Conservation (phyloP, 2,888 invertebrate species). For the Microctonus brassicae region DNA sequence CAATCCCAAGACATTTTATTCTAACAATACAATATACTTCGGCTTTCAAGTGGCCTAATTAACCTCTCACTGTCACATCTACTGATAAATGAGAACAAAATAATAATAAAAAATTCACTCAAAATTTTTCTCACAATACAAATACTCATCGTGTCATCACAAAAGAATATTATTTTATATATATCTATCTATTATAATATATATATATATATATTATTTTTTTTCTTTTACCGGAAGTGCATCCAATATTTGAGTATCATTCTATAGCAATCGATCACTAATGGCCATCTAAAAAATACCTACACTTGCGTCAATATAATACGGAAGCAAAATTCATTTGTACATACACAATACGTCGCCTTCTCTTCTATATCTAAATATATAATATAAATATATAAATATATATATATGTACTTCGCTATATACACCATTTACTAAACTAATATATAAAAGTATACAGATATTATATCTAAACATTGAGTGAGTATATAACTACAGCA, state of each 20-base stretch:
- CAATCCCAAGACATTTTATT: background rate
- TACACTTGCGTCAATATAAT: background rate
- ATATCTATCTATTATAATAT: no score
- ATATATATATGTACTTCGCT: background rate
- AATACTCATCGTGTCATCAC: no score
- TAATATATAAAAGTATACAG: no score
- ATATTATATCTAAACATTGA: no score
- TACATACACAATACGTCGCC: background rate
- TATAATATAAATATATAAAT: background rate
- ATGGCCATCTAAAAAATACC: background rate
- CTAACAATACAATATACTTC: background rate
- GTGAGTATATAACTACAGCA: background rate
- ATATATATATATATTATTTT: background rate
- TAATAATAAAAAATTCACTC: no score
- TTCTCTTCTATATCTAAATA: background rate
- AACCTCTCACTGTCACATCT: background rate
- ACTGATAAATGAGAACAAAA: no score
- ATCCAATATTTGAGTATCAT: slow-evolving; percentile 17
- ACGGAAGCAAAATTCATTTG: slow-evolving; percentile 7
- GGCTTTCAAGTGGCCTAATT: background rate
- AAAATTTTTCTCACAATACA: background rate
- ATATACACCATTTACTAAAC: no score
- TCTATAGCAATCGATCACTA: background rate
- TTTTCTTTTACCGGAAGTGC: background rate
- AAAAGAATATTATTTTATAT: no score